Percentiles rank a stretch among this genome's conserved stretches.
Conservation (phyloP, 2,888 invertebrate genomes). For the Tinea trinotella region DNA sequence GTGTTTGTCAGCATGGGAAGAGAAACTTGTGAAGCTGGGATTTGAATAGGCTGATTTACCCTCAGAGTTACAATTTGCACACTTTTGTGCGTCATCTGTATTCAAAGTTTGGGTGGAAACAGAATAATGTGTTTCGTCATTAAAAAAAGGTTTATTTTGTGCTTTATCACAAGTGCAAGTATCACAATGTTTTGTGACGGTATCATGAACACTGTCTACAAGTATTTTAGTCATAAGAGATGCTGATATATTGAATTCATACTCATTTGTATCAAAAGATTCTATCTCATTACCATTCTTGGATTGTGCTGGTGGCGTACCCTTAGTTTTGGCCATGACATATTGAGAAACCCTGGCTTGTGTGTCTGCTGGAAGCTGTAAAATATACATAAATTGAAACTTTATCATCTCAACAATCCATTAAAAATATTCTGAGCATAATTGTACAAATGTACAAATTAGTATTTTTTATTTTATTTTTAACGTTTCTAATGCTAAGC, state of each 20-base stretch:
- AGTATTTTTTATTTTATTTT: too few species aligned
- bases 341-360: conserved; percentile 91
- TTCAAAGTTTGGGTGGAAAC: conserved; percentile 78
- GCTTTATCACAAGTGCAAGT: conserved; percentile 81
- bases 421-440: too few species aligned
- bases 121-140: conserved; percentile 70
- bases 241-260: conserved; percentile 83
- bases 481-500: too few species aligned
- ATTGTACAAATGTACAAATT: background rate
- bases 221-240: conserved; percentile 93
- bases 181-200: conserved; percentile 85
- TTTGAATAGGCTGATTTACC: conserved; percentile 55
- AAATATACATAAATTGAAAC: conserved; percentile 28
- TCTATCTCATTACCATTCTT: conserved; percentile 56
- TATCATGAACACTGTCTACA: conserved; percentile 88
- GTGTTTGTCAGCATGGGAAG: conserved; percentile 33
- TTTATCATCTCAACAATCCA: too few species aligned
- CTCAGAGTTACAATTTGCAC: conserved; percentile 76
- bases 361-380: conserved; percentile 90
- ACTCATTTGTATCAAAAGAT: conserved; percentile 72
- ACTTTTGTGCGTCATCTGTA: conserved; percentile 39
- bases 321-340: conserved; percentile 74
- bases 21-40: conserved; percentile 28
- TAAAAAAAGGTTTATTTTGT: conserved; percentile 64
- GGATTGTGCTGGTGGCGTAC: conserved; percentile 54